Evolutionary conservation across 1,140 invertebrate genomes (phyloP).

Genomic region (Pachypsylla venusta): DNA sequence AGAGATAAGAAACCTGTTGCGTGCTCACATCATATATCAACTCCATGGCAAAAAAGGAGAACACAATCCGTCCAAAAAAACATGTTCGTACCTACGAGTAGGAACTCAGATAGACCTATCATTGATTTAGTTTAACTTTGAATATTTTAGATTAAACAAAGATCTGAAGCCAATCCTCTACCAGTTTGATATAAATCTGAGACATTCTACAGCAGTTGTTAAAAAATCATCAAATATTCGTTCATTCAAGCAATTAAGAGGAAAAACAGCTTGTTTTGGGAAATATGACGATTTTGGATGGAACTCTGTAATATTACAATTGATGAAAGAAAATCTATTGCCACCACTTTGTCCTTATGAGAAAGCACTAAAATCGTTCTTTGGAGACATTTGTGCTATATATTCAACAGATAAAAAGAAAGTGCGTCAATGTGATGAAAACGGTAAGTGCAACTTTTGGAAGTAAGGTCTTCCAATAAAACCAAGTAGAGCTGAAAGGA

Average conservation of each 20-base stretch:
- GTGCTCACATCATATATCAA: too few relatives aligned
- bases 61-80: neutral
- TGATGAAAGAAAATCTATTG: neutral
- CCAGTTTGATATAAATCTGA: constrained; percentile 41
- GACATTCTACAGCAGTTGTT: constrained; percentile 50
- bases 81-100: neutral
- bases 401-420: constrained; percentile 5
- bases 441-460: constrained; percentile 12
- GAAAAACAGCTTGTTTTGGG: constrained; percentile 52
- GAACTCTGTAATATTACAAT: neutral
- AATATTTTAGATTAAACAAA: constrained; percentile 33
- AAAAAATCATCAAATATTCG: constrained; percentile 40
- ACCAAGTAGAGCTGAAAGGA: too few relatives aligned
- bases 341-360: constrained; percentile 4
- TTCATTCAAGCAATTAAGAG: constrained; percentile 42
- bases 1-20: too few relatives aligned
- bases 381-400: constrained; percentile 12
- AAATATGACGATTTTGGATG: constrained; percentile 29
- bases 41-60: too few relatives aligned
- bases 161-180: constrained; percentile 46
- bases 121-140: constrained; percentile 11
- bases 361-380: constrained; percentile 12
- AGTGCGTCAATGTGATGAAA: constrained; percentile 6
- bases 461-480: too few relatives aligned
- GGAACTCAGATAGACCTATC: neutral